phyloP scores from a whole-genome alignment of 2,797 vertebrate genomes.

The Helostoma temminkii region DNA sequence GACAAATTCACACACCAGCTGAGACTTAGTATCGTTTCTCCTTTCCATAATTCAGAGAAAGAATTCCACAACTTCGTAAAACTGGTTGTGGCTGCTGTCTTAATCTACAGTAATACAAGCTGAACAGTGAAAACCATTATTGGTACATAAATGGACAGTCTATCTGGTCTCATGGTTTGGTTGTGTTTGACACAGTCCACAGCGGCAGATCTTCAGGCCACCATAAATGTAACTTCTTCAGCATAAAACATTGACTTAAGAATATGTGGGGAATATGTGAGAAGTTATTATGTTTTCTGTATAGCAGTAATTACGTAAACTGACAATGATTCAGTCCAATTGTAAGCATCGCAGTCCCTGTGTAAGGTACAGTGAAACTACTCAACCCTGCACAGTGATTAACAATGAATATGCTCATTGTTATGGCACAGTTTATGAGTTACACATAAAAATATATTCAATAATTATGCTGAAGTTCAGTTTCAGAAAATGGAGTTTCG shows the following conservation, averaged over 20 bases:
- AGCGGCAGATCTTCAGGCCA: too few species aligned
- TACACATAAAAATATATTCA: background rate
- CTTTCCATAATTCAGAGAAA: constrained; percentile 8
- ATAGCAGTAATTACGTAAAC: background rate
- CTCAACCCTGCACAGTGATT: too few species aligned
- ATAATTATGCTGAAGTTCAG: background rate
- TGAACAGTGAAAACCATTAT: background rate
- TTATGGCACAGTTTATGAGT: background rate
- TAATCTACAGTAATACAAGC: background rate
- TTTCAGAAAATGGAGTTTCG: too few species aligned
- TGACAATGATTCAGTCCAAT: background rate
- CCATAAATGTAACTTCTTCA: too few species aligned
- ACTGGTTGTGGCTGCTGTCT: background rate
- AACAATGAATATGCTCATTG: background rate
- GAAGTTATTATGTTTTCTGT: background rate
- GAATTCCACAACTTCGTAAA: background rate
- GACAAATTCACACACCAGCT: background rate
- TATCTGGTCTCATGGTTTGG: background rate
- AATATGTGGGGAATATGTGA: too few species aligned
- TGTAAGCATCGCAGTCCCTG: background rate
- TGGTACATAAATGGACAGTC: background rate
- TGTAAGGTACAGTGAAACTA: background rate
- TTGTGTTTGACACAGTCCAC: constrained; percentile 25
- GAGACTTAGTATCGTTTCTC: constrained; percentile 4
- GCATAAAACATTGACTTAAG: too few species aligned